A percentile compares a stretch with the other conserved stretches of the same genome.
These are phyloP conservation scores for Pecten maximus DNA, from an alignment of 2,888 invertebrate species.

Conservation along the genomic window DNA sequence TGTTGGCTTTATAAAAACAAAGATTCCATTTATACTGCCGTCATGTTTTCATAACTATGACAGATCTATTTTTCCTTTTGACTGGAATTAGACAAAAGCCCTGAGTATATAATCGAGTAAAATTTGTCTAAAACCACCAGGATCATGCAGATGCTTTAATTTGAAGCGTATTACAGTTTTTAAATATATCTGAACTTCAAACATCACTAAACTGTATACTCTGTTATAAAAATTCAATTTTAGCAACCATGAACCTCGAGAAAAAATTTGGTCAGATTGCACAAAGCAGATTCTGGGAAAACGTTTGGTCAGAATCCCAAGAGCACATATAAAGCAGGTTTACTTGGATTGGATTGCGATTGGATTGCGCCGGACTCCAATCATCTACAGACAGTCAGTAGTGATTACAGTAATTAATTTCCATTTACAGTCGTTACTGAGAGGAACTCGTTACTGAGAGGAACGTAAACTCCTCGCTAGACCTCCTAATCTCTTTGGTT, in stretches of 20 bases:
- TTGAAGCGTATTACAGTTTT: not conserved
- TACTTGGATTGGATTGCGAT: not conserved
- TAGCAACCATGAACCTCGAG: too few relatives aligned
- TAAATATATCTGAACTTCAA: not conserved
- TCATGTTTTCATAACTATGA: not conserved
- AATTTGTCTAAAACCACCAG: not conserved
- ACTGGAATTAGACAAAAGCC: not conserved
- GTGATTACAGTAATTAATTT: not conserved
- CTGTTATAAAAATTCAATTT: not conserved
- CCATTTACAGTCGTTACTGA: not conserved
- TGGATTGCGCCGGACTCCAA: not conserved
- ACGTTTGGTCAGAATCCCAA: not conserved
- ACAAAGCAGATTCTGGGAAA: not conserved
- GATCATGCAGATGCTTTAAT: not conserved
- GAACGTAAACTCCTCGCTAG: not conserved
- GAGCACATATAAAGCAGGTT: not conserved
- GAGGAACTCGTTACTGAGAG: not conserved
- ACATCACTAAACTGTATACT: not conserved
- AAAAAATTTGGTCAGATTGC: too few relatives aligned
- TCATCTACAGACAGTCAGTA: not conserved
- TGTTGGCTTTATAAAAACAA: not conserved
- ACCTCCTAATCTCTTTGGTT: not conserved
- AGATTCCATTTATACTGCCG: not conserved
- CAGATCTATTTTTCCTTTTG: not conserved
- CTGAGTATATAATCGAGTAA: not conserved